Evolutionary conservation across 2,113 vertebrate species (phyloP).

Genomic region (Galemys pyrenaicus): DNA sequence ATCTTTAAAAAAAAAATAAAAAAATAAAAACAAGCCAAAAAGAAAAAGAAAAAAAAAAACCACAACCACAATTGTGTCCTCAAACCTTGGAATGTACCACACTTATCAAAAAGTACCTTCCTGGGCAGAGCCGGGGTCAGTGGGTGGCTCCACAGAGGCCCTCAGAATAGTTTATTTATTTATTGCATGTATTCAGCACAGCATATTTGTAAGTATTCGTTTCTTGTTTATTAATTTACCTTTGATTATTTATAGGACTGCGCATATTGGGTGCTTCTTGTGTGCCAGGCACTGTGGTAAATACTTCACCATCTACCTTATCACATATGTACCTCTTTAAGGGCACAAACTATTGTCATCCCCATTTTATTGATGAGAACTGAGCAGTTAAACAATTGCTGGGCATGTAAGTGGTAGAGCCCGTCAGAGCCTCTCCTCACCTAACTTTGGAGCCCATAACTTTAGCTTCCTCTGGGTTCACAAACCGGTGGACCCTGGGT

Average conservation of each 20-base stretch:
- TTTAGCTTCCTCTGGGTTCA: neutral
- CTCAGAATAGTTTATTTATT: neutral
- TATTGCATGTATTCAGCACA: neutral
- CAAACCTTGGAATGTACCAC: neutral
- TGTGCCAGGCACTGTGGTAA: neutral
- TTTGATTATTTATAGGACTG: neutral
- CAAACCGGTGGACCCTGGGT: neutral
- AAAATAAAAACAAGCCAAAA: too few species aligned
- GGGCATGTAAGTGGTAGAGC: neutral
- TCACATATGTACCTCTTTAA: neutral
- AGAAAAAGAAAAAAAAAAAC: too few species aligned
- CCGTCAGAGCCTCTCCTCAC: neutral
- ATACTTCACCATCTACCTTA: neutral
- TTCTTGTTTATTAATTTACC: neutral
- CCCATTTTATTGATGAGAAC: slow-evolving; percentile 22
- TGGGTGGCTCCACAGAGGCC: neutral
- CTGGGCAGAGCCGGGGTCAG: neutral
- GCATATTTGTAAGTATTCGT: neutral
- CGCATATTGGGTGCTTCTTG: neutral
- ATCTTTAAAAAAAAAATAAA: too few species aligned
- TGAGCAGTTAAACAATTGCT: neutral
- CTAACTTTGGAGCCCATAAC: neutral
- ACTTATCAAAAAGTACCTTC: neutral
- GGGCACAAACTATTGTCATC: neutral
- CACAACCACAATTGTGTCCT: too few species aligned